These are phyloP conservation scores for Manduca sexta DNA, from an alignment of 1,140 invertebrate species.

Conservation along the genomic window DNA sequence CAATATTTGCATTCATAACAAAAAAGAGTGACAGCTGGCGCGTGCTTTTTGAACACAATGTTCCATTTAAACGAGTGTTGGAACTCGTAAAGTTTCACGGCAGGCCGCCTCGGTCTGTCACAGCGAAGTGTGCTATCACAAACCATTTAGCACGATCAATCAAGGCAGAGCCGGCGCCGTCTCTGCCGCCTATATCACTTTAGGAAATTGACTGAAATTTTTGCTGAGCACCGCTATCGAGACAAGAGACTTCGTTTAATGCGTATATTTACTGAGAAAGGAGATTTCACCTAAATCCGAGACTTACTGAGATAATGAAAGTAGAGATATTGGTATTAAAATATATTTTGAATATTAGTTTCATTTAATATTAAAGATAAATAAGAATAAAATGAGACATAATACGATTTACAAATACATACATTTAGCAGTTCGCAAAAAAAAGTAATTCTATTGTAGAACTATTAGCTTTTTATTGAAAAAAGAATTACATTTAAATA, in stretches of 20 bases:
- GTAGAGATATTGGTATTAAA: too few species aligned
- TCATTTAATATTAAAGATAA: too few species aligned
- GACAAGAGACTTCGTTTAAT: slow-evolving; percentile 6
- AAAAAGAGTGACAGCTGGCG: slow-evolving; percentile 14
- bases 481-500: too few species aligned
- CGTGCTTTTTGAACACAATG: slow-evolving; percentile 10
- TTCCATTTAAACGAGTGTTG: slow-evolving; percentile 14
- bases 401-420: too few species aligned
- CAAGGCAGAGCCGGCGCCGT: slow-evolving; percentile 22
- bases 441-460: too few species aligned
- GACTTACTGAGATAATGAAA: too few species aligned
- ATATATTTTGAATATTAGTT: too few species aligned
- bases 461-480: too few species aligned
- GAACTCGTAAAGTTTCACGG: slow-evolving; percentile 39
- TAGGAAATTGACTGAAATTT: slow-evolving; percentile 28
- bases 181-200: slow-evolving; percentile 29
- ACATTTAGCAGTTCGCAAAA: too few species aligned
- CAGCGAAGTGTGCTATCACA: slow-evolving; percentile 24
- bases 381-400: too few species aligned
- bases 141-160: slow-evolving; percentile 49
- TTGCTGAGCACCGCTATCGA: slow-evolving; percentile 17
- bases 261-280: too few species aligned
- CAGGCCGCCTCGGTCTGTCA: slow-evolving; percentile 26
- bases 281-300: too few species aligned
- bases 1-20: slow-evolving; percentile 14